phyloP scores from a whole-genome alignment of 2,113 vertebrate genomes.

The Neofelis nebulosa region DNA sequence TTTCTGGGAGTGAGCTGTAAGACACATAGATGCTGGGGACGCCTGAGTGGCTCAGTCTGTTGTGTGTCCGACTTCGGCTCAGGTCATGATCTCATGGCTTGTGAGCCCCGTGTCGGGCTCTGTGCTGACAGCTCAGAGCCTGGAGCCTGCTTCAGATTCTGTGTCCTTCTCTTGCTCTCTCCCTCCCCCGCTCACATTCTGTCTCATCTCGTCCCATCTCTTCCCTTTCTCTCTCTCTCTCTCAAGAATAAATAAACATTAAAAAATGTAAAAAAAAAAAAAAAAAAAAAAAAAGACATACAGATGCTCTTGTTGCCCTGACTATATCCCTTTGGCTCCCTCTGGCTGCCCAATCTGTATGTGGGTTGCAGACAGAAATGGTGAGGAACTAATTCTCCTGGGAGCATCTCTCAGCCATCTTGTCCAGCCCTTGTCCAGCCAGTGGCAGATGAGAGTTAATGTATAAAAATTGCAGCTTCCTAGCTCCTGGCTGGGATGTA shows the following conservation, averaged over 20 bases:
- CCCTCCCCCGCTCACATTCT: no score
- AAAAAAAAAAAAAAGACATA: background rate
- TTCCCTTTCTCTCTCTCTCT: no score
- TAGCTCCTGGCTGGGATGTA: background rate
- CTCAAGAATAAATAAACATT: no score
- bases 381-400: background rate
- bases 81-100: no score
- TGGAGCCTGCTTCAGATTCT: no score
- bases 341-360: background rate
- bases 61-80: no score
- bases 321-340: background rate
- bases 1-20: background rate
- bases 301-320: background rate
- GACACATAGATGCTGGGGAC: background rate
- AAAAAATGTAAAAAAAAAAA: no score
- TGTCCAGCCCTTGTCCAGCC: background rate
- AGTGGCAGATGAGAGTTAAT: background rate
- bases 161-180: no score
- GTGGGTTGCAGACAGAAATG: background rate
- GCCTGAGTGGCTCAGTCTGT: no score
- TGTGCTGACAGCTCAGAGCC: no score
- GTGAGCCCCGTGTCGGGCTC: no score
- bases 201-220: no score
- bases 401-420: background rate
- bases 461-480: background rate